These are phyloP conservation scores for Dorcus hopei DNA, from an alignment of 2,888 invertebrate species.

Conservation along the genomic window DNA sequence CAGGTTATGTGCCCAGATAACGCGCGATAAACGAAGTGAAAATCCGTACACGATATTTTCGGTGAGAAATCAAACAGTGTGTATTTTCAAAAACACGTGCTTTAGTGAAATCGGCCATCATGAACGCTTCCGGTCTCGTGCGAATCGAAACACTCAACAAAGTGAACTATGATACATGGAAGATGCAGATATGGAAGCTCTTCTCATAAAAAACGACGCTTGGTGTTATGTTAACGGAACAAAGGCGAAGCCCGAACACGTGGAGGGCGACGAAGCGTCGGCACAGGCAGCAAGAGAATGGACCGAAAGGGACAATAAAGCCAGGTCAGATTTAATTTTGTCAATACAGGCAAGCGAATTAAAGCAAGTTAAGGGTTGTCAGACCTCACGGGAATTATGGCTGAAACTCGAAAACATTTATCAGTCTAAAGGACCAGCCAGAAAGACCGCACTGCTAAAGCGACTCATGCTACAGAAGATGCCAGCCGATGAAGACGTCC, in stretches of 20 bases:
- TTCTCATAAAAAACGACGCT: conserved; percentile 20
- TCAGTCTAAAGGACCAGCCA: conserved; percentile 33
- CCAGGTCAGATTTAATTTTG: conserved; percentile 21
- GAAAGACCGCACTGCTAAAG: conserved; percentile 44
- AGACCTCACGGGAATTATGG: conserved; percentile 39
- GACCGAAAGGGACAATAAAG: conserved; percentile 4
- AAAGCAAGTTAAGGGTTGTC: conserved; percentile 18
- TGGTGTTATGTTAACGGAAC: conserved; percentile 16
- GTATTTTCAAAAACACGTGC: too few species aligned
- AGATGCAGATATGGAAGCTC: conserved; percentile 21
- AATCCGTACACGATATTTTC: too few species aligned
- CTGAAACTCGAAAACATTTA: conserved; percentile 36
- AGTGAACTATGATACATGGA: conserved; percentile 17
- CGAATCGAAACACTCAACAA: too few species aligned
- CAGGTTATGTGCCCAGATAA: too few species aligned
- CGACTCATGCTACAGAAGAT: conserved; percentile 32
- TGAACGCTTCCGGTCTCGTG: too few species aligned
- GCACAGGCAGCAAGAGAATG: not conserved
- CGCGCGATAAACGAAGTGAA: too few species aligned
- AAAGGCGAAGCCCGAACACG: not conserved
- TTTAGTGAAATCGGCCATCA: too few species aligned
- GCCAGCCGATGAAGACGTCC: not conserved
- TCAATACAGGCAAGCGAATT: conserved; percentile 30
- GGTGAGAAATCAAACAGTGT: too few species aligned
- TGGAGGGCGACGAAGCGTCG: not conserved